Evolutionary conservation across 2,888 invertebrate genomes (phyloP).

Genomic region (Portevinia maculata): DNA sequence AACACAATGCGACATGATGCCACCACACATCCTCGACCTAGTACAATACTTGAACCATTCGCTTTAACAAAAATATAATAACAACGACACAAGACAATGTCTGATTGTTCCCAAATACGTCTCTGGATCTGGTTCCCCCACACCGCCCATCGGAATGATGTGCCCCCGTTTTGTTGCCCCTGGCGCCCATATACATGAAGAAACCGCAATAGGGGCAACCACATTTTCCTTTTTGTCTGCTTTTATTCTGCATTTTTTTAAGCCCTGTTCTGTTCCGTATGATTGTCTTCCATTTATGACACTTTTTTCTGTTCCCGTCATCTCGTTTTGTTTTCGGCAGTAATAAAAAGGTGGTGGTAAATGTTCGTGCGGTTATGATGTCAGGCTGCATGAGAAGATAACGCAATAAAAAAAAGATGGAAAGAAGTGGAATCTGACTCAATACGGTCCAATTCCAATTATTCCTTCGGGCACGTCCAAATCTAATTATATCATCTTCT

Average conservation of each 20-base stretch:
- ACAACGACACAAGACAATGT: constrained; percentile 34
- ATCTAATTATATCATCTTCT: constrained; percentile 57
- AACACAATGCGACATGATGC: constrained; percentile 17
- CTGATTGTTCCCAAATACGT: constrained; percentile 21
- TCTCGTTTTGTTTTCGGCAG: background rate
- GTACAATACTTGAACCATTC: background rate
- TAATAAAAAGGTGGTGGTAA: constrained; percentile 24
- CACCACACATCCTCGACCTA: background rate
- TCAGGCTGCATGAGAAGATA: constrained; percentile 26
- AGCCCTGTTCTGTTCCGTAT: constrained; percentile 28
- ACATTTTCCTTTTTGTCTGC: constrained; percentile 7
- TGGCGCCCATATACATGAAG: constrained; percentile 32
- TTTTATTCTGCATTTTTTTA: background rate
- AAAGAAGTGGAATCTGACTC: constrained; percentile 17
- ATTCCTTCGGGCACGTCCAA: constrained; percentile 67
- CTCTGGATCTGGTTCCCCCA: background rate
- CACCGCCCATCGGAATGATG: constrained; percentile 7
- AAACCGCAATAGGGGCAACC: constrained; percentile 26
- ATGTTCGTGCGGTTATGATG: constrained; percentile 33
- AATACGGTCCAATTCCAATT: constrained; percentile 63
- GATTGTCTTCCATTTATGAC: constrained; percentile 41
- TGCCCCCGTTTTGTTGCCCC: constrained; percentile 8
- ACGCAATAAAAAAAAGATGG: constrained; percentile 24
- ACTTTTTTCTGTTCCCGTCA: constrained; percentile 7
- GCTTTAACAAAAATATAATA: constrained; percentile 52